A percentile compares a stretch with the other conserved stretches of the same genome.
Evolutionary conservation across 2,113 vertebrate genomes (phyloP).

Genomic region (Pagrus major): DNA sequence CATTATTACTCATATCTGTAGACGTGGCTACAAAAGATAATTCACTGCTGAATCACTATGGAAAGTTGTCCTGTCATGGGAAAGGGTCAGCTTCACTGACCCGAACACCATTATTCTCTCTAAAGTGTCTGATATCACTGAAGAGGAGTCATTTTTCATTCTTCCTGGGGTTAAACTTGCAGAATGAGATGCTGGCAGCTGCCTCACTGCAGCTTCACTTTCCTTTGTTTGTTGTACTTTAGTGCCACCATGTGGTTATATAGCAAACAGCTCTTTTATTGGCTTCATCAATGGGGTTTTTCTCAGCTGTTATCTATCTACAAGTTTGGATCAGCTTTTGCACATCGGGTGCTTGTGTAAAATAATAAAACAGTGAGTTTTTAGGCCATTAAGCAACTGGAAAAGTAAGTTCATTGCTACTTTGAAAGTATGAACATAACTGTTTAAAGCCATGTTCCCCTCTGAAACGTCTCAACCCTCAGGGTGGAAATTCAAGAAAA

Average conservation of each 20-base stretch:
- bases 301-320: background rate
- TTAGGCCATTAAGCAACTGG: background rate
- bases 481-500: background rate
- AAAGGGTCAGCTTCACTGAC: too few species aligned
- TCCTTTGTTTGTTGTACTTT: background rate
- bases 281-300: background rate
- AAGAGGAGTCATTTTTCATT: background rate
- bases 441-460: background rate
- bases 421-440: background rate
- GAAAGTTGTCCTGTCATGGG: background rate
- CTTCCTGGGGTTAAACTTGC: background rate
- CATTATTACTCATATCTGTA: background rate
- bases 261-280: background rate
- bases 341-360: background rate
- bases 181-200: constrained; percentile 4
- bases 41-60: background rate
- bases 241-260: constrained; percentile 58
- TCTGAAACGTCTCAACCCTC: background rate
- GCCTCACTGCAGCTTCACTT: background rate
- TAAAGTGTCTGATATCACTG: background rate
- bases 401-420: background rate
- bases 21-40: background rate
- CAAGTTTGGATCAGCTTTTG: background rate
- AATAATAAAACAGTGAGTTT: background rate
- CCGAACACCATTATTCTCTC: background rate